Base-by-base conservation (phyloP, 2,797 vertebrate species). In the Protonibea diacanthus region DNA sequence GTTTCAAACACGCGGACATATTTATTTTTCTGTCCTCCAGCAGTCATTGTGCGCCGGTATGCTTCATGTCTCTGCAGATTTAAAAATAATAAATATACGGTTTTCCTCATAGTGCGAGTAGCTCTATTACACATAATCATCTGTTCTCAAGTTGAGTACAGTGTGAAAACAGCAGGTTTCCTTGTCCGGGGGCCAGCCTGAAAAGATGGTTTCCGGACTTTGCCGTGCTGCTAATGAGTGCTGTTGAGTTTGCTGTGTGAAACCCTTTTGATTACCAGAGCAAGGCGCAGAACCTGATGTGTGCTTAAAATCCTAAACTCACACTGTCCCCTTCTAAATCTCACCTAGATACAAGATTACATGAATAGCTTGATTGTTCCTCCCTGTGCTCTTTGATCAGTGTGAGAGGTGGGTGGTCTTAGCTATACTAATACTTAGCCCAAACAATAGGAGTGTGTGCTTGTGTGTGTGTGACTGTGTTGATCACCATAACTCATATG, bases 321-420 rank as follows among this genome's bases (percentile, higher is more conserved):
- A 10, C 72, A 73, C 63, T 79, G 80, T 87, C 77, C 58, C 59
- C 64, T 59, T 80, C 45, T 82, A 80, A 93, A 88, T 84, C 84
- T 82, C 70, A 64, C 78, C 83, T 82, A 82, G 90, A 87, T 76
- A 88, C 85, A 57, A 82, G 82, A 92, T 91, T 85, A 88, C 84
- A 78, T 88, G 89, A 93, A 91, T 87, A 78, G 89, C 76, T 49
- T 2, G 20, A 84, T 92, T 91, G 88, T 92, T 86, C 81, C 80
- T 75, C 71, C 71, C 47, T 51, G 56, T 76, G 77, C 76, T 87
- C 86, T 92, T 90, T 93, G 92, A 93, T 93, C 91, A 81, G 73
- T 76, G 63, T 25, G 67, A 87, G 84, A 86, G 68, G 79, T 93
- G 92, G 93, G 93, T 94, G 92, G 93, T 93, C 93, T 83, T 65